Evolutionary conservation across 2,888 invertebrate genomes (phyloP).

Genomic region (Eugnorisma glareosa): DNA sequence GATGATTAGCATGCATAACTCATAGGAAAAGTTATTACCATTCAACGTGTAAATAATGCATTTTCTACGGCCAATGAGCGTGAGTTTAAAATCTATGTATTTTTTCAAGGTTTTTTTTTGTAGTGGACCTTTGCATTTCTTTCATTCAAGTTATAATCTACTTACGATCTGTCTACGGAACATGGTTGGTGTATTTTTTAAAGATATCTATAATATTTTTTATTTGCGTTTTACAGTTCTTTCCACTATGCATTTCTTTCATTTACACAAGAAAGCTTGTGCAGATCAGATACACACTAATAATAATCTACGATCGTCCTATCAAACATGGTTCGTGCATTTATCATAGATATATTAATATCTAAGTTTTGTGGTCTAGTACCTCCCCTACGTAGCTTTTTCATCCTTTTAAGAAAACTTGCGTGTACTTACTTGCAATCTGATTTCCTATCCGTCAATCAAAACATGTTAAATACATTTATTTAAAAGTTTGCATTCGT

Average conservation of each 20-base stretch:
- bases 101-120: constrained; percentile 9
- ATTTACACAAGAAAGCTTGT: not conserved
- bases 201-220: not conserved
- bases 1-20: constrained; percentile 35
- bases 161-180: not conserved
- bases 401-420: not conserved
- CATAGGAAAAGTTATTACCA: constrained; percentile 30
- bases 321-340: not conserved
- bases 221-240: not conserved
- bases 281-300: not conserved
- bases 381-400: not conserved
- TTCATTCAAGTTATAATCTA: not conserved
- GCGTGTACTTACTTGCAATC: not conserved
- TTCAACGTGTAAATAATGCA: constrained; percentile 14
- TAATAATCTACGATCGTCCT: not conserved
- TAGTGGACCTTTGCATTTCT: not conserved
- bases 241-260: not conserved
- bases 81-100: constrained; percentile 46
- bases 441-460: not conserved
- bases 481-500: not conserved
- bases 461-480: not conserved
- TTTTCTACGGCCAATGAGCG: constrained; percentile 29
- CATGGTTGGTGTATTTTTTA: no score
- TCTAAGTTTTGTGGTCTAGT: not conserved
- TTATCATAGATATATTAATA: not conserved